A percentile compares a stretch with the other conserved stretches of the same genome.
These are phyloP conservation scores for Hylaea fasciaria DNA, from an alignment of 2,888 invertebrate genomes.

Conservation along the genomic window DNA sequence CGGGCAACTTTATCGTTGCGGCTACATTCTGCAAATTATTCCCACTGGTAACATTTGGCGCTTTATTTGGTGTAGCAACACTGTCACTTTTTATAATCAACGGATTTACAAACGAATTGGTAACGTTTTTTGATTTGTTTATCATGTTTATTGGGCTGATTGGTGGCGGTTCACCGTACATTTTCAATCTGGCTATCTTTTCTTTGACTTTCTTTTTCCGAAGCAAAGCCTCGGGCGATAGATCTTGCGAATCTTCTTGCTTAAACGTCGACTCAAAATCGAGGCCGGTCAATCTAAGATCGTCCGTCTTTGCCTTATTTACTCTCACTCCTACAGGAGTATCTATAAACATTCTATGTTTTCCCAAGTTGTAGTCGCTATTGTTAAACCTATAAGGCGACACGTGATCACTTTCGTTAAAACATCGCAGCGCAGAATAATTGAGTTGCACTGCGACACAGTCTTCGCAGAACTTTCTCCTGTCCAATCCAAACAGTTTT, in stretches of 20 bases:
- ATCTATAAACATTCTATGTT: conserved; percentile 65
- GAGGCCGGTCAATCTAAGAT: conserved; percentile 69
- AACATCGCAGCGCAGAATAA: conserved; percentile 46
- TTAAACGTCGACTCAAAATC: conserved; percentile 79
- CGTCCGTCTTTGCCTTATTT: conserved; percentile 48
- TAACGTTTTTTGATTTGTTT: conserved; percentile 66
- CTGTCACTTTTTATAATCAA: conserved; percentile 49
- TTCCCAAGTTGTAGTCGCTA: conserved; percentile 59
- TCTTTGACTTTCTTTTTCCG: conserved; percentile 67
- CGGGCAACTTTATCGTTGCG: conserved; percentile 43
- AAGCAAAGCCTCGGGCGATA: conserved; percentile 59
- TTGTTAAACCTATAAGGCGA: conserved; percentile 68
- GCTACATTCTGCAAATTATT: conserved; percentile 48
- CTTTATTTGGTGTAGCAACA: conserved; percentile 7
- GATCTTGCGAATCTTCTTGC: conserved; percentile 60
- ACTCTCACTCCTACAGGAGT: conserved; percentile 56
- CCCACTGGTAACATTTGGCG: conserved; percentile 15
- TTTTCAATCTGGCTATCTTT: conserved; percentile 79
- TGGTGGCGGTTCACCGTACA: conserved; percentile 83
- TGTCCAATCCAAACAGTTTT: conserved; percentile 49
- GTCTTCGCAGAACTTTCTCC: conserved; percentile 60
- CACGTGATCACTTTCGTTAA: conserved; percentile 59
- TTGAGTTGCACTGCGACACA: conserved; percentile 66
- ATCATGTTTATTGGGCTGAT: conserved; percentile 78
- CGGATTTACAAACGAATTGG: conserved; percentile 72